Evolutionary conservation across 2,113 vertebrate genomes (phyloP).

Genomic region (Cyrtonyx montezumae): DNA sequence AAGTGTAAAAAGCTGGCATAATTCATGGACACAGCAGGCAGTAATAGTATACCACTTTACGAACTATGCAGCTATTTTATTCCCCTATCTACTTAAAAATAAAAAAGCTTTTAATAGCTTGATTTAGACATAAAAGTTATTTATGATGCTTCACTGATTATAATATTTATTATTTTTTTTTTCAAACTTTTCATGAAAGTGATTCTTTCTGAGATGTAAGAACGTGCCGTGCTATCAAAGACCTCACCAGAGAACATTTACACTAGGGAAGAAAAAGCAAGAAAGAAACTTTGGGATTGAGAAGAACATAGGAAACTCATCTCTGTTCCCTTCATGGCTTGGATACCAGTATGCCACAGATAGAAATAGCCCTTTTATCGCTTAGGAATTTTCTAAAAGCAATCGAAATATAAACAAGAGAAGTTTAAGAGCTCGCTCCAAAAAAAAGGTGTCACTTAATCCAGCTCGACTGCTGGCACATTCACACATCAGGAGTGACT

Average conservation of each 20-base stretch:
- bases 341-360: background rate
- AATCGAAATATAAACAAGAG: conserved; percentile 51
- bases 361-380: background rate
- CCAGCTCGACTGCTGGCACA: background rate
- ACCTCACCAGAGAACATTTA: conserved; percentile 13
- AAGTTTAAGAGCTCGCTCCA: conserved; percentile 42
- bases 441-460: conserved; percentile 53
- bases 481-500: background rate
- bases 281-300: conserved; percentile 2
- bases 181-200: conserved; percentile 70
- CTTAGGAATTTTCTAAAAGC: conserved; percentile 36
- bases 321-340: background rate
- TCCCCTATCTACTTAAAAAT: conserved; percentile 84
- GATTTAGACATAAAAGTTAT: conserved; percentile 85
- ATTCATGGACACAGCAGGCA: conserved; percentile 84
- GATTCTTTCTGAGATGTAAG: conserved; percentile 68
- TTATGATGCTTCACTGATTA: conserved; percentile 80
- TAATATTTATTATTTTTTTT: conserved; percentile 77
- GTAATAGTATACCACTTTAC: conserved; percentile 83
- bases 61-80: conserved; percentile 84
- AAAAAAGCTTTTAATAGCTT: conserved; percentile 86
- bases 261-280: background rate
- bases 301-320: conserved; percentile 28
- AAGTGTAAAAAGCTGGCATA: conserved; percentile 83
- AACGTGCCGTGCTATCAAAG: conserved; percentile 35